Evolutionary conservation across 2,888 invertebrate genomes (phyloP), one percentile per base, ranked within the genome.

Genomic region (Pinctada fucata): DNA sequence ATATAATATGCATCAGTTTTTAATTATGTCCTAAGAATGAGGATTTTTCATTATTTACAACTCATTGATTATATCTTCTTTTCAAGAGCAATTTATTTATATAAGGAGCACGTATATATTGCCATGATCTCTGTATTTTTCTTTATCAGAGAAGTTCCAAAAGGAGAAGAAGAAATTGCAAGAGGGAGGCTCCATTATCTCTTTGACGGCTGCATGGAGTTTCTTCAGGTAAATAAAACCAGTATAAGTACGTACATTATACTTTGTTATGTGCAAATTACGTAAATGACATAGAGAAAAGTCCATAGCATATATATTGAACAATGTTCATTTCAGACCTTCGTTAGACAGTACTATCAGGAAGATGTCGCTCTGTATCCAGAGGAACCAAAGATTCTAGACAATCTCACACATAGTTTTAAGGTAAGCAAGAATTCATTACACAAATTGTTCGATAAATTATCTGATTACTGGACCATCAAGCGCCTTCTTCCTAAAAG

Each of bases 131-230:
- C 31, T 31, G 31, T 31, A 31, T 31, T 31, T 31, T 31, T 31
- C 31, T 31, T 31, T 31, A 31, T 31, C 58, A 71, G 71, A 51
- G 52, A 71, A 6, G 52, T 51, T 31, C 45, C 6, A 31, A 52
- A 52, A 16, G 45, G 10, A 31, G 31, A 51, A 10, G 52, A 71
- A 31, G 71, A 52, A 8, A 52, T 51, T 16, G 52, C 52, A 4
- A 51, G 52, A 51, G 88, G 88, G 6, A 87, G 84, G 45, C 81
- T 91, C 16, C 90, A 91, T 75, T 91, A 91, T 78, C 78, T 90
- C 69, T 90, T 91, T 82, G 90, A 91, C 74, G 91, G 86, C 16
- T 88, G 88, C 70, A 84, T 91, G 88, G 91, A 90, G 2, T 88
- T 91, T 75, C 78, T 91, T 49, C 88, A 89, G 88, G 91, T 90